Base-by-base conservation (phyloP, 2,113 vertebrate species). In the Austrofundulus limnaeus region DNA sequence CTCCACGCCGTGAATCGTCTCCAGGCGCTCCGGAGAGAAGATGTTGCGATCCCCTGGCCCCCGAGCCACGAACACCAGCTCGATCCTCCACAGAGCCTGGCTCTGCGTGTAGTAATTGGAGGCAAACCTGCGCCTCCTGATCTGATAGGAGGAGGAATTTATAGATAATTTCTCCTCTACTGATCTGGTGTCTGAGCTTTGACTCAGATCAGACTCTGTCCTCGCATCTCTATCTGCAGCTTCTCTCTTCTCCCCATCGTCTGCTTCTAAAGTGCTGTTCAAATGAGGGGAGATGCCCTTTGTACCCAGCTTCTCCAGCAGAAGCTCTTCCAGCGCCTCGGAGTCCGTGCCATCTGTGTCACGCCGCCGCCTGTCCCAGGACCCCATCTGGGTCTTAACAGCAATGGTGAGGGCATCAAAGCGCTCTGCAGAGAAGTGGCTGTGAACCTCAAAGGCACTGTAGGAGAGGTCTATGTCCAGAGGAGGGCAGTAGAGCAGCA, bases 381-480 rank as follows among this genome's bases (percentile, higher is more conserved):
- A 95, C 2, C 95, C 96, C 45, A 99, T 92, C 91, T 99, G 95
- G 52, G 94, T 94, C 87, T 96, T 98, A 16, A 98, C 92, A 2
- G 96, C 96, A 23, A 95, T 81, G 66, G 96, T 82, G 0, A 99
- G 94, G 0, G 97, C 94, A 0, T 98, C 96, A 0, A 98, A 99
- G 57, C 94, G 95, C 85, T 95, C 94, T 0, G 96, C 96, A 4
- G 97, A 98, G 79, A 95, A 94, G 9, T 99, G 96, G 88, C 97
- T 97, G 77, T 96, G 95, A 61, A 98, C 96, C 91, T 99, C 97
- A 0, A 99, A 99, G 50, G 96, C 96, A 0, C 95, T 97, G 91
- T 98, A 99, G 61, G 97, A 99, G 78, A 99, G 96, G 86, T 98
- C 96, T 0, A 99, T 98, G 70, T 99, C 97, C 91, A 98, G 90